Base-by-base conservation (phyloP, 2,797 vertebrate species). In the Clangula hyemalis region DNA sequence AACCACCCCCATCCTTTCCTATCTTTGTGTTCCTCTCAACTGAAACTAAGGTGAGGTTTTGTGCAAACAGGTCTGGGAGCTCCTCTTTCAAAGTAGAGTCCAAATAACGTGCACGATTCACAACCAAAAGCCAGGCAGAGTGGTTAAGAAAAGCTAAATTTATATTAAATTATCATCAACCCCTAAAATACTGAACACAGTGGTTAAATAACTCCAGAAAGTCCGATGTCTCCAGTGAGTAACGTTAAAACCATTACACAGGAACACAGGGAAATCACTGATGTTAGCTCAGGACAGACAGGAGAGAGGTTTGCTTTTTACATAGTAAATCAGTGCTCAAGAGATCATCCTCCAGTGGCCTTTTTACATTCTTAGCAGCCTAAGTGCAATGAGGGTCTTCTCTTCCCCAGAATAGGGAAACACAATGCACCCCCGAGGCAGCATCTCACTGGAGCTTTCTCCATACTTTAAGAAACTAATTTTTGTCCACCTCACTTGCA, bases 271-370 rank as follows among this genome's bases (percentile, higher is more conserved):
- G 97, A 94, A 97, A 97, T 98, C 96, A 95, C 95, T 96, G 97
- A 97, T 77, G 7, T 98, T 99, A 98, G 98, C 98, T 99, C 96
- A 95, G 98, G 98, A 99, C 98, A 99, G 98, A 99, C 98, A 97
- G 95, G 96, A 98, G 85, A 98, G 96, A 94, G 90, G 84, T 90
- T 97, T 97, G 92, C 95, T 97, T 97, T 98, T 97, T 98, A 98
- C 98, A 99, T 92, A 98, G 97, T 98, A 98, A 98, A 98, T 98
- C 98, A 98, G 98, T 98, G 98, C 97, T 98, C 97, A 96, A 97
- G 96, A 98, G 97, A 96, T 97, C 97, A 94, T 96, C 95, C 96
- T 96, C 97, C 97, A 98, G 97, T 90, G 93, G 97, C 92, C 96
- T 90, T 97, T 96, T 97, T 96, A 97, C 96, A 97, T 97, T 98